These are phyloP conservation scores for Decapterus maruadsi DNA, from an alignment of 2,797 vertebrate genomes.

Conservation along the genomic window DNA sequence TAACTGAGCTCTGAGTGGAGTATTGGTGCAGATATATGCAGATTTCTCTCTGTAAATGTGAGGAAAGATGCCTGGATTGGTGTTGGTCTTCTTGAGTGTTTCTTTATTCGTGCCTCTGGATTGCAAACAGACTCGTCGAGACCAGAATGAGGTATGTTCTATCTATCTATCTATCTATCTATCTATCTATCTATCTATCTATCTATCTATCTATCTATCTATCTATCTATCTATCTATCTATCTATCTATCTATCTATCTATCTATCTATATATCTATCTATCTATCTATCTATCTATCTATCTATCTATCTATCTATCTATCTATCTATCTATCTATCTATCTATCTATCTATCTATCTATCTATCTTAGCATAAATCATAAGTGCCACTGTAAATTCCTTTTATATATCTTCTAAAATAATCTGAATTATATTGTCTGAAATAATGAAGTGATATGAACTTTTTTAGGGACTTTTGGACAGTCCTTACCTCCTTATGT, in stretches of 20 bases:
- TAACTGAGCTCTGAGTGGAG: not conserved
- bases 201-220: too few species aligned
- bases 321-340: too few species aligned
- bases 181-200: too few species aligned
- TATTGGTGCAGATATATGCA: not conserved
- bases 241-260: too few species aligned
- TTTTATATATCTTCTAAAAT: not conserved
- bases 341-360: too few species aligned
- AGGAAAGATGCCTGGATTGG: conserved; percentile 57
- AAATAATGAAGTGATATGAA: not conserved
- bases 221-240: too few species aligned
- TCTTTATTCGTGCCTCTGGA: conserved; percentile 53
- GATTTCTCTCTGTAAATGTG: not conserved
- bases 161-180: too few species aligned
- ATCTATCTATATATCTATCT: too few species aligned
- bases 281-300: too few species aligned
- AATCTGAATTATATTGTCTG: not conserved
- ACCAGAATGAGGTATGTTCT: conserved; percentile 61
- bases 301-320: too few species aligned
- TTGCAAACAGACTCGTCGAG: conserved; percentile 45
- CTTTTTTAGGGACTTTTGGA: conserved; percentile 50
- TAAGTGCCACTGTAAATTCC: not conserved
- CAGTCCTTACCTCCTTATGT: conserved; percentile 28
- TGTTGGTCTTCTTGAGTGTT: conserved; percentile 57
- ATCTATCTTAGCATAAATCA: too few species aligned